phyloP scores from a whole-genome alignment of 2,888 invertebrate species.

The Chaetogeoica ovagalla region DNA sequence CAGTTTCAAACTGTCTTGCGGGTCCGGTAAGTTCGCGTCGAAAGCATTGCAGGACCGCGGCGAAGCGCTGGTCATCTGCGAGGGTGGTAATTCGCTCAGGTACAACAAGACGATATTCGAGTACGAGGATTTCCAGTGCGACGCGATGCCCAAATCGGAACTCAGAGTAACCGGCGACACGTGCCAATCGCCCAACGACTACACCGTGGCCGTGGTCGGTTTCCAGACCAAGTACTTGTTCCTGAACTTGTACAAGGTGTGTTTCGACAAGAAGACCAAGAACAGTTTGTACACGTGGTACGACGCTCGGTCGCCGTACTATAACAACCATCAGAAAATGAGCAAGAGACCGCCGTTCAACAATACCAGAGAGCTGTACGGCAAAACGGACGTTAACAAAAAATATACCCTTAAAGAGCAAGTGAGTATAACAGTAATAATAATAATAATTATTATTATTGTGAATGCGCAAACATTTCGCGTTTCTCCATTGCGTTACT shows the following conservation, averaged over 20 bases:
- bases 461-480: no score
- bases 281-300: constrained; percentile 42
- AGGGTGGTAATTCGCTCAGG: background rate
- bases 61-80: constrained; percentile 8
- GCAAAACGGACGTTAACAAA: constrained; percentile 29
- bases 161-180: background rate
- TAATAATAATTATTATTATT: no score
- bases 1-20: constrained; percentile 21
- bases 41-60: background rate
- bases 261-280: constrained; percentile 31
- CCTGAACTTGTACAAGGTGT: constrained; percentile 14
- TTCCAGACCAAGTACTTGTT: background rate
- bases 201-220: constrained; percentile 28
- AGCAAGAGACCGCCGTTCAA: constrained; percentile 1
- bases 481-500: no score
- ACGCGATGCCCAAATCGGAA: constrained; percentile 21
- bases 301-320: constrained; percentile 17
- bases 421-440: background rate
- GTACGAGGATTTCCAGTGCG: constrained; percentile 12
- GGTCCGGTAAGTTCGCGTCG: background rate
- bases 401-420: constrained; percentile 36
- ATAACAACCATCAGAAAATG: background rate
- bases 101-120: background rate
- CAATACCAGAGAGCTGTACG: constrained; percentile 6
- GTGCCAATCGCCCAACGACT: constrained; percentile 22